Percentiles rank a stretch among this genome's conserved stretches.
These are phyloP conservation scores for Branchinecta lynchi DNA, from an alignment of 1,140 invertebrate genomes.

Conservation along the genomic window DNA sequence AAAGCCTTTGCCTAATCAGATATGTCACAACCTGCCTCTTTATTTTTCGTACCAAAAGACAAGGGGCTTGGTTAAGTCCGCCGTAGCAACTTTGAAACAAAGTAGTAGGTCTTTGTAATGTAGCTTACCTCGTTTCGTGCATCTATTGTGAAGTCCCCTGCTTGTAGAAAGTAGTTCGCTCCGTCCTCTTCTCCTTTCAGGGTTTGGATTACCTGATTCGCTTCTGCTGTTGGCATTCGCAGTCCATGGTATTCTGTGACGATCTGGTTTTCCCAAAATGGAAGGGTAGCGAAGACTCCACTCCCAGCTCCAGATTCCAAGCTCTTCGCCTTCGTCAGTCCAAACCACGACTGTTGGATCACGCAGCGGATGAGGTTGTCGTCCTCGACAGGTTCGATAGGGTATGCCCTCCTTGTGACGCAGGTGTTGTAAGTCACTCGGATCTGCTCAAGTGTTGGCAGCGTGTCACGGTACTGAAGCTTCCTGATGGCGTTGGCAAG, in stretches of 20 bases:
- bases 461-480: neutral
- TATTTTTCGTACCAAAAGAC: too few species aligned
- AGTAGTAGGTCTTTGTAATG: too few species aligned
- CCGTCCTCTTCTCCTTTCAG: slow-evolving; percentile 4
- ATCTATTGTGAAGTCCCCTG: neutral
- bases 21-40: too few species aligned
- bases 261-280: neutral
- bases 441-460: neutral
- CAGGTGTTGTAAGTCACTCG: neutral
- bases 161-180: neutral
- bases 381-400: neutral
- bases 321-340: neutral
- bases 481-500: neutral
- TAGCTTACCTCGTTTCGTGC: neutral
- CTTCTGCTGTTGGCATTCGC: neutral
- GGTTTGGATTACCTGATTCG: neutral
- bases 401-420: neutral
- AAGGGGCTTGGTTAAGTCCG: too few species aligned
- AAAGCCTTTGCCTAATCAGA: too few species aligned
- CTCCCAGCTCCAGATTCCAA: neutral
- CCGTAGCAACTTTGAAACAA: too few species aligned
- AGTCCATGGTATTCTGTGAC: neutral
- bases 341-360: neutral
- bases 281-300: neutral
- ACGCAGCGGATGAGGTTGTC: neutral